phyloP scores from a whole-genome alignment of 2,888 invertebrate species.

The Idaea biselata region DNA sequence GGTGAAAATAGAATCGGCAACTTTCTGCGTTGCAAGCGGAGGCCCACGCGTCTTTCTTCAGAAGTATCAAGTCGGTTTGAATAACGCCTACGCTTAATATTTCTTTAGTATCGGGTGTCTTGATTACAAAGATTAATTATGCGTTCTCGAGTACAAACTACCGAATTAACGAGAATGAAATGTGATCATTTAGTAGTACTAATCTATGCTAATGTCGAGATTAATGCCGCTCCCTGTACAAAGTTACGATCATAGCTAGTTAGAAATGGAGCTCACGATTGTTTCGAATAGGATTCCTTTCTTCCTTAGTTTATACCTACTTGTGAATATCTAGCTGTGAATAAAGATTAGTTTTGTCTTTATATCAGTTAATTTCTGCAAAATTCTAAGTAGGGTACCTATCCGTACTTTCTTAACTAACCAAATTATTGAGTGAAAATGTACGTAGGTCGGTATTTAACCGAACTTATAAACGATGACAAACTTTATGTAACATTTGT shows the following conservation, averaged over 20 bases:
- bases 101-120: neutral
- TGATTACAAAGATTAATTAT: neutral
- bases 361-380: neutral
- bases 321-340: neutral
- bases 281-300: slow-evolving; percentile 20
- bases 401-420: too few relatives aligned
- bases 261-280: slow-evolving; percentile 16
- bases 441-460: too few relatives aligned
- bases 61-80: too few relatives aligned
- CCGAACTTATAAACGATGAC: too few relatives aligned
- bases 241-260: slow-evolving; percentile 18
- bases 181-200: slow-evolving; percentile 20
- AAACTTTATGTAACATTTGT: too few relatives aligned
- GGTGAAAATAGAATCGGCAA: too few relatives aligned
- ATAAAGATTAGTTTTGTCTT: neutral
- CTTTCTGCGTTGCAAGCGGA: too few relatives aligned
- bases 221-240: slow-evolving; percentile 17
- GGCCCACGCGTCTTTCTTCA: too few relatives aligned
- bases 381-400: too few relatives aligned
- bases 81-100: neutral
- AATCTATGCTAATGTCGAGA: slow-evolving; percentile 16
- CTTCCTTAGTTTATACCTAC: slow-evolving; percentile 4
- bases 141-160: slow-evolving; percentile 20
- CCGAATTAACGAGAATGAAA: slow-evolving; percentile 26
- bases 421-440: too few relatives aligned